Percentiles rank a stretch among this genome's conserved stretches.
These are phyloP conservation scores for Cavia aperea DNA, from an alignment of 2,113 vertebrate species.

Conservation along the genomic window DNA sequence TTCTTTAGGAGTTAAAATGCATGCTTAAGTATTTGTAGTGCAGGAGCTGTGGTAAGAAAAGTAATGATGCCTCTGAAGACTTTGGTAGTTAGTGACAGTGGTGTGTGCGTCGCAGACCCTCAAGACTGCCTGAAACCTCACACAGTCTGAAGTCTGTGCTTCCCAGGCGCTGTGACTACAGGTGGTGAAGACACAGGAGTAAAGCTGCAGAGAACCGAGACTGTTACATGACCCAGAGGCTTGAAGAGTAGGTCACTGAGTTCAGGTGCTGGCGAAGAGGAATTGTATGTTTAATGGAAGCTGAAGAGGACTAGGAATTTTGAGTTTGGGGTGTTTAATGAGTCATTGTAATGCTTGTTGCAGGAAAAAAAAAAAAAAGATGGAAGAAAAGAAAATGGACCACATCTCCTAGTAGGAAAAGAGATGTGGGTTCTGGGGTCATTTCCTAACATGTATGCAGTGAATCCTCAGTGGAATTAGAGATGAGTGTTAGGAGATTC, in stretches of 20 bases:
- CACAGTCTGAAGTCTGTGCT: background rate
- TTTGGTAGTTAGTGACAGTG: background rate
- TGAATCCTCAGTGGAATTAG: background rate
- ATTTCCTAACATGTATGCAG: background rate
- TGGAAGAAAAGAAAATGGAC: slow-evolving; percentile 20
- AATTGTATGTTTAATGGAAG: slow-evolving; percentile 1
- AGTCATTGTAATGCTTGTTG: background rate
- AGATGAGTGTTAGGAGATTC: background rate
- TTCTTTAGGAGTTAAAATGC: background rate
- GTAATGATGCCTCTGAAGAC: background rate
- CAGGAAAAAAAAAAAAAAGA: background rate
- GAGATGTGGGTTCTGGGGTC: background rate
- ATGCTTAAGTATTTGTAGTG: background rate
- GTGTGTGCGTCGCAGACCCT: background rate
- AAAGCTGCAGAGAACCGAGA: background rate
- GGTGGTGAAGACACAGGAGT: background rate
- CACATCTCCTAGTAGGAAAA: background rate
- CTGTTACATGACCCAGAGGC: background rate
- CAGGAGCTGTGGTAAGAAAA: background rate
- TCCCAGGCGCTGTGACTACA: background rate
- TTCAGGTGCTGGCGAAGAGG: slow-evolving; percentile 11
- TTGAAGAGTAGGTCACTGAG: background rate
- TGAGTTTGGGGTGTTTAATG: background rate
- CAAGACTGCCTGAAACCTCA: background rate
- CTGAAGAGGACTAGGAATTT: slow-evolving; percentile 6